Evolutionary conservation across 2,888 invertebrate species (phyloP).

Genomic region (Nomada ferruginata): DNA sequence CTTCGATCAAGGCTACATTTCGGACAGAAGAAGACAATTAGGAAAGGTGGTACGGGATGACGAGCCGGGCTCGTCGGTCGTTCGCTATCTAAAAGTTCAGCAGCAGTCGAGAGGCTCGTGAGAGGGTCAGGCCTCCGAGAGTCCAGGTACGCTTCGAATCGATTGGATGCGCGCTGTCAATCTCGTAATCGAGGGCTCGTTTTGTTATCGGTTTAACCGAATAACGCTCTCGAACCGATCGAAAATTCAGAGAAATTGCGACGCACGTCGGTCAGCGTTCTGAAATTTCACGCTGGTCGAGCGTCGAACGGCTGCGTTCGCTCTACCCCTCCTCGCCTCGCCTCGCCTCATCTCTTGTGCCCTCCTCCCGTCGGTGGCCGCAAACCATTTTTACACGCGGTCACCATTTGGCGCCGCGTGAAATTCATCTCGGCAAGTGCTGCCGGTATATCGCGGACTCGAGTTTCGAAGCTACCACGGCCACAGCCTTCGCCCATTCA

Average conservation of each 20-base stretch:
- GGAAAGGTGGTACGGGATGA: background rate
- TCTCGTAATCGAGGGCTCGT: slow-evolving; percentile 56
- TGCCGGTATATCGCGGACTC: slow-evolving; percentile 54
- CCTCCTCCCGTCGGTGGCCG: slow-evolving; percentile 27
- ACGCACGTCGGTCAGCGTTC: slow-evolving; percentile 47
- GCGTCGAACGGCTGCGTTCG: slow-evolving; percentile 32
- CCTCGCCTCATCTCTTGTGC: background rate
- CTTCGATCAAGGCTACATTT: slow-evolving; percentile 47
- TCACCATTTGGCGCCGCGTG: slow-evolving; percentile 53
- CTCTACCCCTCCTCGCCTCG: background rate
- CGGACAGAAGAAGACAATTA: background rate
- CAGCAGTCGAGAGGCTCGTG: slow-evolving; percentile 11
- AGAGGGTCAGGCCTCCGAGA: slow-evolving; percentile 14
- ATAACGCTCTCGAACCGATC: slow-evolving; percentile 58
- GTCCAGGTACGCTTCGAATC: slow-evolving; percentile 26
- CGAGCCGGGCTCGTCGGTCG: background rate
- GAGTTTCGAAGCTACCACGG: slow-evolving; percentile 51
- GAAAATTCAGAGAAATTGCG: slow-evolving; percentile 56
- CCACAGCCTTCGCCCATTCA: slow-evolving; percentile 72
- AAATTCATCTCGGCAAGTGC: slow-evolving; percentile 71
- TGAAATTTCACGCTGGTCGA: slow-evolving; percentile 59
- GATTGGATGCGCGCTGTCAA: slow-evolving; percentile 53
- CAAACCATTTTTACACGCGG: slow-evolving; percentile 68
- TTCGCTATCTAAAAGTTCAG: background rate
- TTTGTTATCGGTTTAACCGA: slow-evolving; percentile 59